A percentile compares a stretch with the other conserved stretches of the same genome.
phyloP scores from a whole-genome alignment of 2,113 vertebrate genomes.

The Leucosticte australis region DNA sequence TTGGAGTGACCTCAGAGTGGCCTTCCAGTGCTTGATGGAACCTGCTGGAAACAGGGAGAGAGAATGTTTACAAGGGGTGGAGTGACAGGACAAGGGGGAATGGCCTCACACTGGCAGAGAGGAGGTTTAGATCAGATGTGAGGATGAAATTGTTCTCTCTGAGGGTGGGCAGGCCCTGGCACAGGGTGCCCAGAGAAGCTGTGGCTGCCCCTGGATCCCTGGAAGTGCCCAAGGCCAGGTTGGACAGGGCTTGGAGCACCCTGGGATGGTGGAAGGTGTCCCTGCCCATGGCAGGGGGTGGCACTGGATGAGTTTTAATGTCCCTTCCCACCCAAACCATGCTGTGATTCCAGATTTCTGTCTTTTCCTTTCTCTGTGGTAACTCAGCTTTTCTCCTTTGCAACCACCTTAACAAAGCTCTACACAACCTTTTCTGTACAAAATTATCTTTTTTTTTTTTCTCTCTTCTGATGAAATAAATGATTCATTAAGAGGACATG shows the following conservation, averaged over 20 bases:
- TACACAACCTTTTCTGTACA: not conserved
- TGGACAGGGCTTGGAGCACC: rapidly evolving
- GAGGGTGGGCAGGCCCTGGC: not conserved
- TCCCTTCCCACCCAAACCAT: not conserved
- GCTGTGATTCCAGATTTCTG: not conserved
- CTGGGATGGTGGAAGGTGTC: not conserved
- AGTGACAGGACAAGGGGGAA: not conserved
- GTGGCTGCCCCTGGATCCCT: not conserved
- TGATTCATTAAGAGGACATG: not conserved
- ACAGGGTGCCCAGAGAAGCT: not conserved
- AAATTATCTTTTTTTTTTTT: not conserved
- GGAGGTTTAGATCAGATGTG: not conserved
- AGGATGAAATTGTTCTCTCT: not conserved
- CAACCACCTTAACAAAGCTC: not conserved
- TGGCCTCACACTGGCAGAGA: not conserved
- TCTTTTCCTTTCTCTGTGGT: not conserved
- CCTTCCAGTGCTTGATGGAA: not conserved
- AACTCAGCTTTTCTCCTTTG: not conserved
- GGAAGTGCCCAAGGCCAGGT: rapidly evolving
- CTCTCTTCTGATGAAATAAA: not conserved
- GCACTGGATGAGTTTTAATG: rapidly evolving
- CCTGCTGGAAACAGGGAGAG: not conserved
- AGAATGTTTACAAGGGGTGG: not conserved
- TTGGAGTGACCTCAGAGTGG: rapidly evolving
- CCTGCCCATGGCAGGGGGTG: not conserved